Percentiles rank a stretch among this genome's conserved stretches.
Conservation (phyloP, 2,113 vertebrate genomes). For the Cyanistes caeruleus region DNA sequence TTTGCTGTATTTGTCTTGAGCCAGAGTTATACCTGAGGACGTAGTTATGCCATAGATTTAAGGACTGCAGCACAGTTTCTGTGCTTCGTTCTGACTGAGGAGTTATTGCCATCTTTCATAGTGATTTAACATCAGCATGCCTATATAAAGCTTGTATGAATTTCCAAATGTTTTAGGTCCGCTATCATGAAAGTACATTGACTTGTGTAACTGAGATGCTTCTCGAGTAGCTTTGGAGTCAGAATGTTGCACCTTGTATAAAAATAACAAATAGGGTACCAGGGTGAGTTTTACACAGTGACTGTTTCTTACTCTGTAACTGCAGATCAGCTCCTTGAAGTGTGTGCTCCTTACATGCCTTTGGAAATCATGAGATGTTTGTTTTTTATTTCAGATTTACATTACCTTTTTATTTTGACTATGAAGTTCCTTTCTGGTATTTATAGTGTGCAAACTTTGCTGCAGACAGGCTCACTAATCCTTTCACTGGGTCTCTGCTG, state of each 20-base stretch:
- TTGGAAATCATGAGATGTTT: background rate
- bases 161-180: background rate
- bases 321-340: background rate
- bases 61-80: background rate
- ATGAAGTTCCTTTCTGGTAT: background rate
- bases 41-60: background rate
- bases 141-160: background rate
- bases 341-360: background rate
- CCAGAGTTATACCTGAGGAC: background rate
- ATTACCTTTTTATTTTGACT: conserved; percentile 6
- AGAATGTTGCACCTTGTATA: background rate
- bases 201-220: background rate
- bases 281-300: background rate
- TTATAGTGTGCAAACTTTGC: background rate
- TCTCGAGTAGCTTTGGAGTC: background rate
- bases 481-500: background rate
- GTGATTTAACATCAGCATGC: background rate
- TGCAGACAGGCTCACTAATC: background rate
- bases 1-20: background rate
- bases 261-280: background rate
- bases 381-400: background rate
- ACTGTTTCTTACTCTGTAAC: background rate
- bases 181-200: background rate
- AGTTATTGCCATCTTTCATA: background rate
- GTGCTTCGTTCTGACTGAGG: background rate